These are phyloP conservation scores for Megalonaias nervosa DNA, from an alignment of 1,140 invertebrate species.

Conservation along the genomic window DNA sequence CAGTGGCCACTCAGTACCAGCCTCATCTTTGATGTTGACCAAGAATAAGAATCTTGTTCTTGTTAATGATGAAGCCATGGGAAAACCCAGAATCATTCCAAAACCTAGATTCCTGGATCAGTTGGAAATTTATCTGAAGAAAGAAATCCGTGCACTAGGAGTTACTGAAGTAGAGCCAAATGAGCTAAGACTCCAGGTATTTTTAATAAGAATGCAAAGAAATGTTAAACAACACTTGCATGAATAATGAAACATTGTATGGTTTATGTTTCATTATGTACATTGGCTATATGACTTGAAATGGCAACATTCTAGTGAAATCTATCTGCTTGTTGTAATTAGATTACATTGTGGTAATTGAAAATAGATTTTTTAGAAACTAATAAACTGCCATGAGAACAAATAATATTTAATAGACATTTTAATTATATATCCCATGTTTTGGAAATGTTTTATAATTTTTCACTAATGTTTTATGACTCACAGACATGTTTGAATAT, in stretches of 20 bases:
- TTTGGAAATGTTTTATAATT: no score
- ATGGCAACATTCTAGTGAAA: no score
- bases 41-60: constrained; percentile 68
- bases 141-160: constrained; percentile 66
- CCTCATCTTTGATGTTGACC: constrained; percentile 57
- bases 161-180: constrained; percentile 64
- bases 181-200: constrained; percentile 70
- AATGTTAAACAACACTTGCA: background rate
- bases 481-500: no score
- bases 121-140: constrained; percentile 69
- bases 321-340: no score
- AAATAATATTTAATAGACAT: no score
- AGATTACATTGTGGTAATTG: no score
- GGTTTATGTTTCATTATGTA: no score
- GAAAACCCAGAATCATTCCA: constrained; percentile 65
- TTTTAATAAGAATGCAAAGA: background rate
- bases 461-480: no score
- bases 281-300: no score
- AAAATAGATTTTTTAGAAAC: no score
- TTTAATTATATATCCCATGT: no score
- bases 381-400: no score
- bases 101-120: constrained; percentile 70
- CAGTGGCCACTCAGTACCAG: constrained; percentile 56
- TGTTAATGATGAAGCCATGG: constrained; percentile 63
- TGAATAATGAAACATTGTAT: background rate